phyloP scores from a whole-genome alignment of 2,113 vertebrate genomes.

The Rutilus rutilus region DNA sequence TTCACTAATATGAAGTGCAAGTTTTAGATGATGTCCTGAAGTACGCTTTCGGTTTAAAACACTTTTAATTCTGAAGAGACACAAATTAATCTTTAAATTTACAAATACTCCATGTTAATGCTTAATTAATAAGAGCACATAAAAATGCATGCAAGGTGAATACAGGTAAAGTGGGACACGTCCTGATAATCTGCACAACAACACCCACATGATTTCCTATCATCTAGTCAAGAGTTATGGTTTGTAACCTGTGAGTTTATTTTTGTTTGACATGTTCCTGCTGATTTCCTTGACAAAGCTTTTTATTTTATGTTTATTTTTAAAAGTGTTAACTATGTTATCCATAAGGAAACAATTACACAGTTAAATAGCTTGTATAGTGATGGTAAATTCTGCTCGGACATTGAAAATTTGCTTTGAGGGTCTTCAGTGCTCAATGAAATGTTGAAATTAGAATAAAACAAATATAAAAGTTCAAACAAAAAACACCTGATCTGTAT shows the following conservation, averaged over 20 bases:
- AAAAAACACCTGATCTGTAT: neutral
- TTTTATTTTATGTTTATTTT: neutral
- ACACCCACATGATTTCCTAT: neutral
- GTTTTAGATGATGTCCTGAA: neutral
- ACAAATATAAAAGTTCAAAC: neutral
- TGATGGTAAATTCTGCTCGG: neutral
- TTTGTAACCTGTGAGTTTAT: neutral
- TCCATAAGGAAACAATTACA: neutral
- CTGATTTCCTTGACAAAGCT: too few relatives aligned
- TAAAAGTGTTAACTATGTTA: neutral
- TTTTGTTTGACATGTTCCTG: neutral
- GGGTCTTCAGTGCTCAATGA: neutral
- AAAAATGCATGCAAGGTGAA: neutral
- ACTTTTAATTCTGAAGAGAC: neutral
- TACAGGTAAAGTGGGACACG: neutral
- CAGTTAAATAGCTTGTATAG: neutral
- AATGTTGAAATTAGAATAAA: neutral
- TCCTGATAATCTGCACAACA: neutral
- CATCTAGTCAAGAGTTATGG: neutral
- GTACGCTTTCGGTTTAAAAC: neutral
- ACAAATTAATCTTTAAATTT: too few relatives aligned
- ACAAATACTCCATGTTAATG: neutral
- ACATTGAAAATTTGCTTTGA: neutral
- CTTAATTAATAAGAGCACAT: neutral
- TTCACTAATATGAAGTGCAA: neutral